phyloP scores from a whole-genome alignment of 2,797 vertebrate species.

The Percopsis omiscomaycus region DNA sequence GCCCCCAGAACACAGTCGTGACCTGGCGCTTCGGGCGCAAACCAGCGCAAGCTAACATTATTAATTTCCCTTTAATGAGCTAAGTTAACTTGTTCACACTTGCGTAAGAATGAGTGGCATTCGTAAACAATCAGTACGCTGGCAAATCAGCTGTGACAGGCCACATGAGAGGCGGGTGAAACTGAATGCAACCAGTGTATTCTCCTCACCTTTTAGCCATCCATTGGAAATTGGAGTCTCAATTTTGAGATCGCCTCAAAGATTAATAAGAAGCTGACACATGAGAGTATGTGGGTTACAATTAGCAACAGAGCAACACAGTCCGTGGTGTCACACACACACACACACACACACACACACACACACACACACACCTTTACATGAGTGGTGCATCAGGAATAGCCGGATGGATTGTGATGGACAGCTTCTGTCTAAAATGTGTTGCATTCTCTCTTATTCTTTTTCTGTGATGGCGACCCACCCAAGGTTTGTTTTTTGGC shows the following conservation, averaged over 20 bases:
- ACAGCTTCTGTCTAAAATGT: slow-evolving; percentile 55
- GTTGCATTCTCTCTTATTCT: slow-evolving; percentile 8
- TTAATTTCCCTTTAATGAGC: slow-evolving; percentile 49
- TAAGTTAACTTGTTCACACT: slow-evolving; percentile 65
- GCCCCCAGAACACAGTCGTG: slow-evolving; percentile 32
- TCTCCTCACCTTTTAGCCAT: slow-evolving; percentile 17
- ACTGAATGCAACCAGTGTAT: slow-evolving; percentile 6
- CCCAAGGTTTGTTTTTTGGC: slow-evolving; percentile 11
- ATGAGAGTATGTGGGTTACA: slow-evolving; percentile 28
- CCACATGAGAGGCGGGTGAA: slow-evolving; percentile 4
- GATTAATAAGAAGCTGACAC: not conserved
- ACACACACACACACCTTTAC: slow-evolving; percentile 49
- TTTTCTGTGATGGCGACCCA: slow-evolving; percentile 11
- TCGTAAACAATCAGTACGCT: slow-evolving; percentile 24
- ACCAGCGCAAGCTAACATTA: slow-evolving; percentile 41
- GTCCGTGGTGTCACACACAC: slow-evolving; percentile 1
- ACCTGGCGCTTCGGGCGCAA: slow-evolving; percentile 42
- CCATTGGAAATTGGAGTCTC: slow-evolving; percentile 4
- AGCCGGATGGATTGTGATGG: slow-evolving; percentile 60
- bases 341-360: slow-evolving; percentile 44
- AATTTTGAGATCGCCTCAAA: not conserved
- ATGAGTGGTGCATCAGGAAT: slow-evolving; percentile 54
- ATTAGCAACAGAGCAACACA: slow-evolving; percentile 53
- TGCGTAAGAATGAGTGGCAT: slow-evolving; percentile 38
- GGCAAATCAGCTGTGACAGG: slow-evolving; percentile 15